These are phyloP conservation scores for Cotesia congregata DNA, from an alignment of 2,888 invertebrate genomes.

Conservation along the genomic window DNA sequence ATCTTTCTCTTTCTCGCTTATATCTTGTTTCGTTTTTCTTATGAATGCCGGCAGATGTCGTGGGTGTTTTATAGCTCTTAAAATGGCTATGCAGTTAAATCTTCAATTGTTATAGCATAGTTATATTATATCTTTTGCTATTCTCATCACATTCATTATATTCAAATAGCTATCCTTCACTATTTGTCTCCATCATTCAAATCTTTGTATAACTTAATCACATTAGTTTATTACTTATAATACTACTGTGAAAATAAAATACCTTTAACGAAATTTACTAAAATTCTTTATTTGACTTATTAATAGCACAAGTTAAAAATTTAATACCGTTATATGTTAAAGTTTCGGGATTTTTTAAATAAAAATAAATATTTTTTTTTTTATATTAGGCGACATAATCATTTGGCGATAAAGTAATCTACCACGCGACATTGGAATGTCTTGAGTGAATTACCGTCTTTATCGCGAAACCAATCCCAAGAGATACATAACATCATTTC, in stretches of 20 bases:
- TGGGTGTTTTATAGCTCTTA: constrained; percentile 63
- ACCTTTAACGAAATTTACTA: not conserved
- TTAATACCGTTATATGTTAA: not conserved
- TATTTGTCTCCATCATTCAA: not conserved
- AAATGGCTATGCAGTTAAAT: constrained; percentile 59
- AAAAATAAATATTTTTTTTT: not conserved
- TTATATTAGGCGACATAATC: not conserved
- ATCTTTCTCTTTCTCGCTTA: constrained; percentile 44
- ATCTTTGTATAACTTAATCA: not conserved
- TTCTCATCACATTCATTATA: constrained; percentile 19
- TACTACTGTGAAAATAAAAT: not conserved
- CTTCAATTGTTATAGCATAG: constrained; percentile 20
- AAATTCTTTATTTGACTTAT: no score
- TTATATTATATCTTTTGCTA: not conserved
- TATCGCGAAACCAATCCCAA: constrained; percentile 40
- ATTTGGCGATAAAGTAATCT: constrained; percentile 19
- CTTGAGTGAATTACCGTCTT: constrained; percentile 23
- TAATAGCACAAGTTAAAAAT: not conserved
- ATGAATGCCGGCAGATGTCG: constrained; percentile 62
- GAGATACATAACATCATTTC: constrained; percentile 45
- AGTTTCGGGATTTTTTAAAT: not conserved
- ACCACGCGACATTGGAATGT: constrained; percentile 16
- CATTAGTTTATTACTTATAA: not conserved
- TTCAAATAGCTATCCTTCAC: constrained; percentile 4
- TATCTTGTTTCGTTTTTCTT: constrained; percentile 50